Evolutionary conservation across 2,113 vertebrate genomes (phyloP).

Genomic region (Crotalus horridus): DNA sequence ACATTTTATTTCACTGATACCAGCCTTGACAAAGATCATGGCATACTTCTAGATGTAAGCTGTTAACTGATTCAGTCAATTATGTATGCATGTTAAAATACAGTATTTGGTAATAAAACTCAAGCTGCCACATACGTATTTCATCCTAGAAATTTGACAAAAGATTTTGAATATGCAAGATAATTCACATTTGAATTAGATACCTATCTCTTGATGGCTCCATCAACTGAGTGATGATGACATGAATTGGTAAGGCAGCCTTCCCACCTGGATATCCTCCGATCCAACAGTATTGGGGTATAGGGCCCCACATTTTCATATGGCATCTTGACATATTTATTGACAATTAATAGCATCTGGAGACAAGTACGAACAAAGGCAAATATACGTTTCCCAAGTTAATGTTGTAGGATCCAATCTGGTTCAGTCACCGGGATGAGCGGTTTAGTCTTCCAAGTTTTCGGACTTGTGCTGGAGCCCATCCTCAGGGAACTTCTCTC

Average conservation of each 20-base stretch:
- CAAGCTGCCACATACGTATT: neutral
- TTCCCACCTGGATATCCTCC: neutral
- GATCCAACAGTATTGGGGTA: neutral
- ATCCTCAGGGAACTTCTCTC: no score
- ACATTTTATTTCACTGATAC: neutral
- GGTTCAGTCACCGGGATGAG: no score
- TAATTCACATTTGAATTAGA: neutral
- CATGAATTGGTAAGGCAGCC: neutral
- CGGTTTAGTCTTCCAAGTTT: no score
- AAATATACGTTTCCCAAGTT: no score
- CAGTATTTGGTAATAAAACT: neutral
- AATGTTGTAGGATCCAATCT: no score
- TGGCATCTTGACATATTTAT: neutral
- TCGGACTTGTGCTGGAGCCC: no score
- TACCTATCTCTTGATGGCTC: neutral
- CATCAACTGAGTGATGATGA: neutral
- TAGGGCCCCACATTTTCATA: neutral
- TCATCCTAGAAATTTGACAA: constrained; percentile 13
- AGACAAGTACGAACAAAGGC: neutral
- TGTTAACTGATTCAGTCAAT: neutral
- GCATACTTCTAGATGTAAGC: constrained; percentile 6
- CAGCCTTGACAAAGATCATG: neutral
- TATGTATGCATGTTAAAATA: neutral
- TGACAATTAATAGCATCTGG: neutral
- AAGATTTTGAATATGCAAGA: constrained; percentile 21